Base-by-base conservation (phyloP, 2,888 invertebrate species). In the Rosalia funebris region DNA sequence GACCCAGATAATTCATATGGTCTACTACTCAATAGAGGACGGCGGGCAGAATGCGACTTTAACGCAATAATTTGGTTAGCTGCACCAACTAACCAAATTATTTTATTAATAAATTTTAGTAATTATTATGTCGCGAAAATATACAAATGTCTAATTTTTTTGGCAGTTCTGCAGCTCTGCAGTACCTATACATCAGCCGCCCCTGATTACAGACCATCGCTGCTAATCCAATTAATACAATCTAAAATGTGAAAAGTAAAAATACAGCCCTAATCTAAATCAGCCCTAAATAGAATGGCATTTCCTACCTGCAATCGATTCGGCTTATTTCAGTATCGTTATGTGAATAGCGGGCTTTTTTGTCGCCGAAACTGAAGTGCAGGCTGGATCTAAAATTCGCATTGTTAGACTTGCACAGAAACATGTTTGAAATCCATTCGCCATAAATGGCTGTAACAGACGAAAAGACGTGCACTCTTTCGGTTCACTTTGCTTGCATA, bases 221-320 rank as follows among this genome's bases (percentile, higher is more conserved):
- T n/a, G 11, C 34, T 3, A 34, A 34, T 34, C 34, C 39, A 37
- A 20, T 14, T 19, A 11, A 15, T 25, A 12, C 19, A 9, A 25
- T 5, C 9, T 20, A 17, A 48, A 50, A 48, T 39, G 34, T 25
- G 50, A 50, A 50, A n/a, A n/a, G n/a, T 39, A 44, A 37, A 15
- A 48, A 50, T 15, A 15, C 50, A 25, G n/a, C n/a, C n/a, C n/a
- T n/a, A n/a, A n/a, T n/a, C n/a, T n/a, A n/a, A n/a, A n/a, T 2
- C 31, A 39, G 14, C 50, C 50, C 37, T 39, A 50, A 39, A 50
- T 39, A 50, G 39, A 50, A 50, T 39, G 39, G 50, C 39, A 50
- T 50, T 25, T 39, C 14, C 37, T 50, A 50, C 50, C 50, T 50
- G 50, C 15, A 39, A 39, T 50, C 39, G 25, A 25, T 44, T 20